phyloP scores from a whole-genome alignment of 2,888 invertebrate genomes.

The Cremastinae sp. region DNA sequence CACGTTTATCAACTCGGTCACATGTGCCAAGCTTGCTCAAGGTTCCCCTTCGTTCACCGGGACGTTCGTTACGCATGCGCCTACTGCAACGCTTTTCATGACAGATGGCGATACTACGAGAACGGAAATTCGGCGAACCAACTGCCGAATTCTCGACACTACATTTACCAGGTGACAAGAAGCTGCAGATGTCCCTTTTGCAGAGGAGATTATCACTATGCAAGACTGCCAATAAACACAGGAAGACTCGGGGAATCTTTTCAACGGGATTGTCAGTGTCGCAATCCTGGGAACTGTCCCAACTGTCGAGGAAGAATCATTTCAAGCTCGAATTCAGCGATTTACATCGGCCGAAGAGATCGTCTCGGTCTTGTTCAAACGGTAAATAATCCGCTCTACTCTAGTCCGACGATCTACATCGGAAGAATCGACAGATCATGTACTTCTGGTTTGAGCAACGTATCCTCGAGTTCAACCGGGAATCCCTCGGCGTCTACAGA shows the following conservation, averaged over 20 bases:
- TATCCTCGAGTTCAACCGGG: constrained; percentile 30
- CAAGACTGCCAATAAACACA: constrained; percentile 69
- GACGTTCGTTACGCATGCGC: constrained; percentile 71
- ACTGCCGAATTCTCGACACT: constrained; percentile 71
- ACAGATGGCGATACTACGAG: constrained; percentile 71
- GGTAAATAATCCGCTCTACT: constrained; percentile 76
- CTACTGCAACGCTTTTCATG: constrained; percentile 73
- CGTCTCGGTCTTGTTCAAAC: constrained; percentile 66
- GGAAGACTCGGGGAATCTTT: constrained; percentile 69
- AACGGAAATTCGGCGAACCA: constrained; percentile 53
- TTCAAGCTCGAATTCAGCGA: constrained; percentile 73
- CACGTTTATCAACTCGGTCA: constrained; percentile 71
- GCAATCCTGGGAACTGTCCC: constrained; percentile 68
- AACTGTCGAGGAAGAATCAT: constrained; percentile 69
- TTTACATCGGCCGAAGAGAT: constrained; percentile 72
- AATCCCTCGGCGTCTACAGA: constrained; percentile 43
- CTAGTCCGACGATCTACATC: constrained; percentile 72
- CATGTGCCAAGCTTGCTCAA: constrained; percentile 71
- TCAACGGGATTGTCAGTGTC: constrained; percentile 71
- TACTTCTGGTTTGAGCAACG: constrained; percentile 64
- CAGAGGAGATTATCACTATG: constrained; percentile 72
- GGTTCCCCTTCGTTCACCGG: constrained; percentile 66
- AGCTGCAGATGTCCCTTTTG: constrained; percentile 74
- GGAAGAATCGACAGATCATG: constrained; percentile 72
- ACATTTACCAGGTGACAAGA: constrained; percentile 75